Percentiles rank a stretch among this genome's conserved stretches.
These are phyloP conservation scores for Corythornis cristatus DNA, from an alignment of 2,113 vertebrate genomes.

Conservation along the genomic window DNA sequence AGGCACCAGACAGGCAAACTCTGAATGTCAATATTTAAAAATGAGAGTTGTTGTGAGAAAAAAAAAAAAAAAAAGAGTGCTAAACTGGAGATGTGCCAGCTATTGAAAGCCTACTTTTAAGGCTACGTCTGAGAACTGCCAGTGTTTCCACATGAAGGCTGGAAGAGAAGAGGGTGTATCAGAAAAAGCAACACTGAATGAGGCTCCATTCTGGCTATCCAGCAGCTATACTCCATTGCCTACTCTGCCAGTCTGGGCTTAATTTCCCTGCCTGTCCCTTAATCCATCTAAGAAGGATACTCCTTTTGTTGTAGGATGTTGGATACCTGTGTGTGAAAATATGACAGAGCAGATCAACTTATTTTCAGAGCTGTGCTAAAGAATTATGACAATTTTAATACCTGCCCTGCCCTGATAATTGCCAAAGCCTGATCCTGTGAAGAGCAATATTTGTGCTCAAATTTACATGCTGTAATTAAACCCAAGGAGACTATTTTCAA, in stretches of 20 bases:
- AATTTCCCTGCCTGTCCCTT: neutral
- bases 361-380: neutral
- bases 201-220: neutral
- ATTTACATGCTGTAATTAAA: constrained; percentile 69
- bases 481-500: constrained; percentile 64
- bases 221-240: neutral
- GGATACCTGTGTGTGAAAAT: neutral
- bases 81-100: constrained; percentile 70
- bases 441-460: neutral
- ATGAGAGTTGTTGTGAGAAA: constrained; percentile 60
- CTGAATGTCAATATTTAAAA: constrained; percentile 73
- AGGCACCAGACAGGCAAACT: constrained; percentile 74
- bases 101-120: constrained; percentile 56
- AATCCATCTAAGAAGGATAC: neutral
- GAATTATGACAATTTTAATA: constrained; percentile 24
- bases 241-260: neutral
- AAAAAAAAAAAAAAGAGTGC: constrained; percentile 48
- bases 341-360: neutral
- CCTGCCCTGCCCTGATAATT: constrained; percentile 17
- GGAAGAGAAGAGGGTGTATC: neutral
- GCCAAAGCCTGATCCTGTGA: neutral
- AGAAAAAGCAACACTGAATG: neutral
- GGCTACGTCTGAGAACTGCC: neutral
- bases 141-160: neutral
- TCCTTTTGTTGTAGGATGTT: neutral